Conservation (phyloP, 2,113 vertebrate genomes). For the Lepisosteus oculatus region DNA sequence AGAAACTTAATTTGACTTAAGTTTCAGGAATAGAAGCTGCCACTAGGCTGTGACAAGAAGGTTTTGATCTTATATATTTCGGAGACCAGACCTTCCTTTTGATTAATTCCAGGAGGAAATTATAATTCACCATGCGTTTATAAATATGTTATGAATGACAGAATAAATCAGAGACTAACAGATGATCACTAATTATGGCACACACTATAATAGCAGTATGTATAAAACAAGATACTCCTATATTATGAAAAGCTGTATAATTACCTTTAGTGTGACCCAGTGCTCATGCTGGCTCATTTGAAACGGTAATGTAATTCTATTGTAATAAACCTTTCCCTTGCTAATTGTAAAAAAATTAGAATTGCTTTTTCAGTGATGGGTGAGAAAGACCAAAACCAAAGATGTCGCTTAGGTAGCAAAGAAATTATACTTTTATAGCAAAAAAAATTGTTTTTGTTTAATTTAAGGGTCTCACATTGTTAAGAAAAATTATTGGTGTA, state of each 20-base stretch:
- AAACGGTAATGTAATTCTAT: constrained; percentile 44
- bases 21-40: not conserved
- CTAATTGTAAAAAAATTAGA: constrained; percentile 67
- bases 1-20: not conserved
- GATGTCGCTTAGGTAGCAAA: constrained; percentile 44
- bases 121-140: constrained; percentile 74
- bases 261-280: constrained; percentile 68
- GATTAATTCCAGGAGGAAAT: constrained; percentile 76
- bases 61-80: constrained; percentile 61
- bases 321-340: constrained; percentile 67
- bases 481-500: too few relatives aligned
- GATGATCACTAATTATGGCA: constrained; percentile 71
- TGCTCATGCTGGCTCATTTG: constrained; percentile 50
- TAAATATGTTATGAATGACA: constrained; percentile 76
- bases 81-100: constrained; percentile 55
- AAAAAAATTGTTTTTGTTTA: not conserved
- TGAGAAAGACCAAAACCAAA: constrained; percentile 35
- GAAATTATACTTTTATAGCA: not conserved
- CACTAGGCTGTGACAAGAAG: constrained; percentile 46
- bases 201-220: constrained; percentile 54
- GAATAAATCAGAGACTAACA: constrained; percentile 72
- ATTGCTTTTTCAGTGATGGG: constrained; percentile 65
- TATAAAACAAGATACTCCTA: constrained; percentile 68
- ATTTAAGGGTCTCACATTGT: not conserved
- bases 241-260: constrained; percentile 67